Conservation (phyloP, 1,140 invertebrate genomes). For the Drosophila parvula region DNA sequence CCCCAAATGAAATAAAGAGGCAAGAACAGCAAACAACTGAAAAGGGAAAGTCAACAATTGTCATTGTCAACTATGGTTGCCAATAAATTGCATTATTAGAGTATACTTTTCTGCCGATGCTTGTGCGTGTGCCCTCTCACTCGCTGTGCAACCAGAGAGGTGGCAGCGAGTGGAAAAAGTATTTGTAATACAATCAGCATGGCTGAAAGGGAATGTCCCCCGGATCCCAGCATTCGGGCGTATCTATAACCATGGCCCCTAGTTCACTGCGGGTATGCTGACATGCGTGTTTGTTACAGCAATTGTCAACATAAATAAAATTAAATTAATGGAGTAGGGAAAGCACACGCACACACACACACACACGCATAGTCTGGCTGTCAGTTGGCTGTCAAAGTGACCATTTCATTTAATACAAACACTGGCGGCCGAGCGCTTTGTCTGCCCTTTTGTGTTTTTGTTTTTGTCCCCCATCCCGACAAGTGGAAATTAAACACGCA, state of each 20-base stretch:
- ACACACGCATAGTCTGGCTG: slow-evolving; percentile 42
- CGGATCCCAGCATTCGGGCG: slow-evolving; percentile 3
- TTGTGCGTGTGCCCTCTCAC: not conserved
- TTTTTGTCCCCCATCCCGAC: slow-evolving; percentile 38
- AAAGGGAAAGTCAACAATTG: slow-evolving; percentile 75
- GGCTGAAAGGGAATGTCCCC: slow-evolving; percentile 31
- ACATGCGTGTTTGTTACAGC: slow-evolving; percentile 59
- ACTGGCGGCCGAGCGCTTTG: slow-evolving; percentile 23
- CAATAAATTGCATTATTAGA: slow-evolving; percentile 82
- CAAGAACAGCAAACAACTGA: slow-evolving; percentile 25
- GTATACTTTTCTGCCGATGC: slow-evolving; percentile 44
- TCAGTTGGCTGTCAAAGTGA: slow-evolving; percentile 77
- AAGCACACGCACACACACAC: slow-evolving; percentile 22
- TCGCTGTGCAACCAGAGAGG: not conserved
- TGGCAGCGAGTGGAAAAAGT: slow-evolving; percentile 51
- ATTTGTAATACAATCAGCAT: slow-evolving; percentile 69
- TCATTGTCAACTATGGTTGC: slow-evolving; percentile 70
- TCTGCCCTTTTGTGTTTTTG: slow-evolving; percentile 38
- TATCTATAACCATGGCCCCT: slow-evolving; percentile 30
- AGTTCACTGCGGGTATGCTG: slow-evolving; percentile 28
- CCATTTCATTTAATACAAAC: slow-evolving; percentile 75
- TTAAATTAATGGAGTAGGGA: slow-evolving; percentile 65
- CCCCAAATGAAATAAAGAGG: slow-evolving; percentile 32
- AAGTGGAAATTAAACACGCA: slow-evolving; percentile 78
- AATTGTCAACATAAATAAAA: slow-evolving; percentile 83